These are phyloP conservation scores for Tenualosa ilisha DNA, from an alignment of 2,797 vertebrate genomes.

Conservation along the genomic window DNA sequence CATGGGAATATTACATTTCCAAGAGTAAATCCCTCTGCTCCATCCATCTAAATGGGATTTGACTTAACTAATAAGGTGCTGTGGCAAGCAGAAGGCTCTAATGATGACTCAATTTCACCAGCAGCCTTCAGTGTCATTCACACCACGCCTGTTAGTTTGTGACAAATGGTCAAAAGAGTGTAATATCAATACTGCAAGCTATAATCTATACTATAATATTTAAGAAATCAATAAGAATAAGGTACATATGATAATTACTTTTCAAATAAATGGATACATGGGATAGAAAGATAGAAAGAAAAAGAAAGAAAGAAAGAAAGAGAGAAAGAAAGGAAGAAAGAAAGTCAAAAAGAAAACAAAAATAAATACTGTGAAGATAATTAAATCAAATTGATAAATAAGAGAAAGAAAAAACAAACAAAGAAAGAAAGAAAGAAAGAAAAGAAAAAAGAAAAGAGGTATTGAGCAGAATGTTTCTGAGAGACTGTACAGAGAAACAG, in stretches of 20 bases:
- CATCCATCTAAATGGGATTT: slow-evolving; percentile 5
- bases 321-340: neutral
- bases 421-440: neutral
- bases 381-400: too few species aligned
- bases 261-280: neutral
- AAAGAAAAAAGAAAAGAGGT: neutral
- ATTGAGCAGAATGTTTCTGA: neutral
- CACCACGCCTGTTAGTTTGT: neutral
- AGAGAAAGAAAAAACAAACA: too few species aligned
- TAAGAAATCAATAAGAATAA: neutral
- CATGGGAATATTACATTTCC: neutral
- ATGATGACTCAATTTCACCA: slow-evolving; percentile 1
- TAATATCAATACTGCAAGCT: neutral
- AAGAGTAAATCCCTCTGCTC: neutral
- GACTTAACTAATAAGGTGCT: slow-evolving; percentile 3
- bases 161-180: neutral
- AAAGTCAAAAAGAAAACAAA: too few species aligned
- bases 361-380: too few species aligned
- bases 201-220: neutral
- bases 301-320: neutral
- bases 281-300: neutral
- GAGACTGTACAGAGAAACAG: neutral
- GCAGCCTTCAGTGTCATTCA: neutral
- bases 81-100: neutral
- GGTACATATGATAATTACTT: too few species aligned